phyloP scores from a whole-genome alignment of 2,797 vertebrate genomes.

The Xyrichtys novacula region DNA sequence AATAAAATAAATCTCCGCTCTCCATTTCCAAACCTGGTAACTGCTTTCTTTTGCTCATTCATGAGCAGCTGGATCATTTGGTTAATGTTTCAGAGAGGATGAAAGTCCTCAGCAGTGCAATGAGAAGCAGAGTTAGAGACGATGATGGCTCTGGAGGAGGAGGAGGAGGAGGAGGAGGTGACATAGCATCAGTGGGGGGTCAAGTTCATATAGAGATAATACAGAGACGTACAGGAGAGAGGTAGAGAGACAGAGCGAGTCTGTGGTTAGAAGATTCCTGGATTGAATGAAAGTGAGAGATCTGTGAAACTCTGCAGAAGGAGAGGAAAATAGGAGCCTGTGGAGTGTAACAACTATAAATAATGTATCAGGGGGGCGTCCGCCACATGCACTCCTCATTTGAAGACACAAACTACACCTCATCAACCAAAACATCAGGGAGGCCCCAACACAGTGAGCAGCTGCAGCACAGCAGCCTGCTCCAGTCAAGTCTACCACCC shows the following conservation, averaged over 20 bases:
- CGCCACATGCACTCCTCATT: slow-evolving; percentile 55
- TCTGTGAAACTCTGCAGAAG: slow-evolving; percentile 28
- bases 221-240: slow-evolving; percentile 1
- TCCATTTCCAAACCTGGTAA: slow-evolving; percentile 30
- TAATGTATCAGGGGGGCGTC: slow-evolving; percentile 74
- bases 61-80: slow-evolving; percentile 37
- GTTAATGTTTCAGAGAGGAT: slow-evolving; percentile 15
- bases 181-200: slow-evolving; percentile 1
- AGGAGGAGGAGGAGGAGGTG: slow-evolving; percentile 35
- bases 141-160: slow-evolving; percentile 32
- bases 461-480: slow-evolving; percentile 50
- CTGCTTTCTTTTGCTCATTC: slow-evolving; percentile 40
- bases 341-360: slow-evolving; percentile 74
- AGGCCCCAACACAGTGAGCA: slow-evolving; percentile 49
- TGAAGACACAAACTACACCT: slow-evolving; percentile 59
- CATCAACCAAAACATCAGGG: slow-evolving; percentile 65
- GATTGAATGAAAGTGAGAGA: slow-evolving; percentile 10
- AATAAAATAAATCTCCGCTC: slow-evolving; percentile 36
- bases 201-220: slow-evolving; percentile 36
- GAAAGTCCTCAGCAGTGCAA: slow-evolving; percentile 18
- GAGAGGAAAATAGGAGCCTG: slow-evolving; percentile 27
- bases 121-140: slow-evolving; percentile 34
- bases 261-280: slow-evolving; percentile 26
- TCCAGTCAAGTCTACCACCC: slow-evolving; percentile 17
- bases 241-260: neutral